A percentile compares a stretch with the other conserved stretches of the same genome.
Conservation (phyloP, 2,888 invertebrate genomes). For the Tipula unca region DNA sequence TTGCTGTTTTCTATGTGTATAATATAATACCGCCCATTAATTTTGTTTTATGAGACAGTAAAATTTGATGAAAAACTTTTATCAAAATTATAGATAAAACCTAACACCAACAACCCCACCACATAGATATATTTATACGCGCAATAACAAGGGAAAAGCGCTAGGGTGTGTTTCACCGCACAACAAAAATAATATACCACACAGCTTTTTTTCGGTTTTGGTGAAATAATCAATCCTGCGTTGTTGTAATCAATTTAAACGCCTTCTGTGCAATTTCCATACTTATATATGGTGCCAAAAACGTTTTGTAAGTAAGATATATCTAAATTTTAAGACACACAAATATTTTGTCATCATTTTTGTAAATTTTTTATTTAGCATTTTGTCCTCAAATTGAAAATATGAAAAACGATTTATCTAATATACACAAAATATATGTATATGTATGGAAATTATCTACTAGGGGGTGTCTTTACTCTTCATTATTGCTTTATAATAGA, state of each 20-base stretch:
- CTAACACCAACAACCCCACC: not conserved
- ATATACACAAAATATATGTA: not conserved
- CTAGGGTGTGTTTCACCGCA: not conserved
- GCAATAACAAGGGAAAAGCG: not conserved
- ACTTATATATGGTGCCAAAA: not conserved
- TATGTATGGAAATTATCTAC: not conserved
- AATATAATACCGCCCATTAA: not conserved
- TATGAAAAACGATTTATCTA: not conserved
- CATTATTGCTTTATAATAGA: not conserved
- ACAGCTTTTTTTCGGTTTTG: not conserved
- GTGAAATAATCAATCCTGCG: not conserved
- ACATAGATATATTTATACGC: too few species aligned
- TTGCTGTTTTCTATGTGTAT: not conserved
- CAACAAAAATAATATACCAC: not conserved
- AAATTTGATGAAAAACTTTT: not conserved
- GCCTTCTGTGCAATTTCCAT: not conserved
- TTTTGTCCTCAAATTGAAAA: not conserved
- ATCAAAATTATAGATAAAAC: conserved; percentile 8
- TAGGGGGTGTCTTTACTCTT: not conserved
- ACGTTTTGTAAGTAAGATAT: not conserved
- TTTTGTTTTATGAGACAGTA: conserved; percentile 8
- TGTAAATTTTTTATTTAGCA: not conserved
- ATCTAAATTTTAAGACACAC: not conserved
- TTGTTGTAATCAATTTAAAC: not conserved
- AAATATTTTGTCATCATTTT: not conserved